Evolutionary conservation across 2,113 vertebrate species (phyloP).

Genomic region (Stigmatopora argus): DNA sequence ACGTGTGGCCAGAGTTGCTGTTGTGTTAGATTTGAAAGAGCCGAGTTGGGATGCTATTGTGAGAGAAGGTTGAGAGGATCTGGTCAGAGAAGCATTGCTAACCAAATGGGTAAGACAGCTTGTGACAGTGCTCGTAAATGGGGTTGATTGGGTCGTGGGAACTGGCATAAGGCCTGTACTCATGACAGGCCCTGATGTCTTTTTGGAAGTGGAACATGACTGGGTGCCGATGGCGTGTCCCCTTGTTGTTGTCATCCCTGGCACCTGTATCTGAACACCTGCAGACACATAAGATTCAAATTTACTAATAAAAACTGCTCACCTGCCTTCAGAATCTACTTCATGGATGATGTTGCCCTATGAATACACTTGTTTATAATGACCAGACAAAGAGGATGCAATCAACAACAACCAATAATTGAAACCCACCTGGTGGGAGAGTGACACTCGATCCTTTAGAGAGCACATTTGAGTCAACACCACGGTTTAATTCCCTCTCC

Average conservation of each 20-base stretch:
- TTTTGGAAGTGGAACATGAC: slow-evolving; percentile 48
- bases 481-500: slow-evolving; percentile 76
- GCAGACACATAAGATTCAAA: slow-evolving; percentile 16
- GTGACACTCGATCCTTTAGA: slow-evolving; percentile 61
- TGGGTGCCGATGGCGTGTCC: slow-evolving; percentile 39
- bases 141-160: slow-evolving; percentile 16
- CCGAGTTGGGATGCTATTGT: slow-evolving; percentile 19
- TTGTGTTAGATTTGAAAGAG: slow-evolving; percentile 21
- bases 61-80: slow-evolving; percentile 27
- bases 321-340: background rate
- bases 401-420: background rate
- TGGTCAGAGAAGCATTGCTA: slow-evolving; percentile 16
- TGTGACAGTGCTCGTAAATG: slow-evolving; percentile 22
- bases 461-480: slow-evolving; percentile 59
- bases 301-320: background rate
- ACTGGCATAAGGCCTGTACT: slow-evolving; percentile 51
- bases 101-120: slow-evolving; percentile 25
- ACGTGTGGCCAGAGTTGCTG: slow-evolving; percentile 16
- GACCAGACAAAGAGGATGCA: too few species aligned
- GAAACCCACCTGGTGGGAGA: slow-evolving; percentile 63
- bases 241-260: slow-evolving; percentile 40
- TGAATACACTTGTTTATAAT: background rate
- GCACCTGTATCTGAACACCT: slow-evolving; percentile 50
- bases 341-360: background rate
- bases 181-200: slow-evolving; percentile 26